Evolutionary conservation across 2,113 vertebrate species (phyloP).

Genomic region (Argyrosomus japonicus): DNA sequence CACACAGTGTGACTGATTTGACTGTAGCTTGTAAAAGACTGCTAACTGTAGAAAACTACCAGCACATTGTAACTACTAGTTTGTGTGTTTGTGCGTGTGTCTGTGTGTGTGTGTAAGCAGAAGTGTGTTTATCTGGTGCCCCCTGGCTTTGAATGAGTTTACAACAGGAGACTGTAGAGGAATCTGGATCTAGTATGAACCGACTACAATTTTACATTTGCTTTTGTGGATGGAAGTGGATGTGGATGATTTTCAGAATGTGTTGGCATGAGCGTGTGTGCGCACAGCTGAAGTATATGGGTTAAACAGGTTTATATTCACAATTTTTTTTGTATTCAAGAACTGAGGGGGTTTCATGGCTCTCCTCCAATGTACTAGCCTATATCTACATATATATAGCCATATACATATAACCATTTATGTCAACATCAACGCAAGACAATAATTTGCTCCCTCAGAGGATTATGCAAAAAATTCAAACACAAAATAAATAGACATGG

Average conservation of each 20-base stretch:
- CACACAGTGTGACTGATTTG: constrained; percentile 61
- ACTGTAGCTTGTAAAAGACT: constrained; percentile 51
- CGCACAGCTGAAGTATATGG: not conserved
- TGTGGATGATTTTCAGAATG: not conserved
- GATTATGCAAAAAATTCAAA: not conserved
- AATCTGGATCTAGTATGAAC: not conserved
- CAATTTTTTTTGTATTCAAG: not conserved
- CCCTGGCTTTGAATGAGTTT: constrained; percentile 46
- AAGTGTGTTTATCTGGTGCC: constrained; percentile 55
- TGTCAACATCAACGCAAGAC: not conserved
- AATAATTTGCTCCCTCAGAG: not conserved
- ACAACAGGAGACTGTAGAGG: not conserved
- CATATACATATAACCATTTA: too few relatives aligned
- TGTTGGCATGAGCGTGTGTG: not conserved
- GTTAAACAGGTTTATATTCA: not conserved
- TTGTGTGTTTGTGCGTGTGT: constrained; percentile 3
- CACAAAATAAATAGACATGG: not conserved
- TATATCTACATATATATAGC: too few relatives aligned
- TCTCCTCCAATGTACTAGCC: not conserved
- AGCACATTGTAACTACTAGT: not conserved
- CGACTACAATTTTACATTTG: not conserved
- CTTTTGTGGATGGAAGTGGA: not conserved
- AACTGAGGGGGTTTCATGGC: not conserved
- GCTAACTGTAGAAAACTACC: constrained; percentile 33
- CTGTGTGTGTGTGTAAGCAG: not conserved